phyloP scores from a whole-genome alignment of 2,113 vertebrate genomes.

The Scartelaos histophorus region DNA sequence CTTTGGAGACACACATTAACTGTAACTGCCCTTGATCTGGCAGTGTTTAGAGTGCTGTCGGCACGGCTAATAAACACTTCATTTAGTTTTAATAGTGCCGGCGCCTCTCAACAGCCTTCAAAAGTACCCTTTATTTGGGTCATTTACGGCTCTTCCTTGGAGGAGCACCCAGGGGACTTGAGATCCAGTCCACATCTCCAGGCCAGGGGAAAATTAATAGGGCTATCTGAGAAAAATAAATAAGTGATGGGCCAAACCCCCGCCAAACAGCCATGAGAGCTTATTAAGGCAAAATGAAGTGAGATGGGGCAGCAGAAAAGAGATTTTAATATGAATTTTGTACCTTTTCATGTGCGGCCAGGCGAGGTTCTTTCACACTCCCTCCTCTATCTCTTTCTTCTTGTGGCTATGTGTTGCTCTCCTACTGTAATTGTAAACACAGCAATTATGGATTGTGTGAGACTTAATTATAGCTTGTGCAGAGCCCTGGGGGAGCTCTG shows the following conservation, averaged over 20 bases:
- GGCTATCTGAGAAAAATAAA: constrained; percentile 84
- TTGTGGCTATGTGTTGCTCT: constrained; percentile 63
- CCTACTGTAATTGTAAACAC: constrained; percentile 81
- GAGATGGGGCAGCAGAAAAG: constrained; percentile 53
- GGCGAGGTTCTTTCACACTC: constrained; percentile 29
- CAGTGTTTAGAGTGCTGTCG: constrained; percentile 78
- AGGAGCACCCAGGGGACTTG: constrained; percentile 76
- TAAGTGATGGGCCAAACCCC: constrained; percentile 81
- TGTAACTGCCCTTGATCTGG: constrained; percentile 82
- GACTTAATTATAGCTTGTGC: constrained; percentile 82
- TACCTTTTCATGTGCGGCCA: constrained; percentile 71
- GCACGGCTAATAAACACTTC: constrained; percentile 85
- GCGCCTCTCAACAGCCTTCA: constrained; percentile 78
- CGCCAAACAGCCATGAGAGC: constrained; percentile 78
- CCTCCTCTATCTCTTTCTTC: constrained; percentile 35
- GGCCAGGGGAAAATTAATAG: constrained; percentile 82
- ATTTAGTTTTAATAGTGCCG: constrained; percentile 83
- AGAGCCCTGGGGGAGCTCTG: constrained; percentile 72
- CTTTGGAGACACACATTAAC: constrained; percentile 75
- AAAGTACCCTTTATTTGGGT: constrained; percentile 85
- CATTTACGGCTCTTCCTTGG: constrained; percentile 81
- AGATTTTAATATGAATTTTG: constrained; percentile 76
- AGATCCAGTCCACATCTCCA: constrained; percentile 76
- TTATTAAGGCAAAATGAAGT: constrained; percentile 75
- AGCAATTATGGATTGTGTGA: constrained; percentile 84